Base-by-base conservation (phyloP, 2,113 vertebrate genomes). In the Salvelinus sp. region DNA sequence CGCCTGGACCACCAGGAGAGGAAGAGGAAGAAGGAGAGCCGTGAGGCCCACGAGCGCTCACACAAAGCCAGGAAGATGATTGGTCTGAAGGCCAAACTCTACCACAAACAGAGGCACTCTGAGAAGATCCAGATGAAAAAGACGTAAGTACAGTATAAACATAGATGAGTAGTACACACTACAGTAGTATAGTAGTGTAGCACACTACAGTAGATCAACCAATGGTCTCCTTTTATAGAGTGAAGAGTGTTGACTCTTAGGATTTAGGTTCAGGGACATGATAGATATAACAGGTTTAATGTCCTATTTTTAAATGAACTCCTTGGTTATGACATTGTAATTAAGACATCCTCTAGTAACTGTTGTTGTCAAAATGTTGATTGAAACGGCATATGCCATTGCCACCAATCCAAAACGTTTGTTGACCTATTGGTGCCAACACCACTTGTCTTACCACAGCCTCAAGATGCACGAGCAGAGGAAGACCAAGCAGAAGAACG, bases 101-200 rank as follows among this genome's bases (percentile, higher is more conserved):
- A 99, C 88, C 96, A 99, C 87, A 98, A 97, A 81, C 96, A 98
- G 91, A 95, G 97, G 69, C 97, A 99, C 12, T 93, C 96, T 0
- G 98, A 99, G 91, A 99, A 99, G 92, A 97, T 98, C 87, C 98
- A 99, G 89, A 99, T 99, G 96, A 99, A 98, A 87, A 99, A 99
- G 87, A 99, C 97, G 98, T 99, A 84, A 96, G 97, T 95, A 28
- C 10, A 14, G 6, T 54, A 44, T 44, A 44, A 12, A 9, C 38
- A 44, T 44, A 44, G 38, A 44, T 10, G 38, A 12, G 38, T 44
- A 44, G 38, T 18, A 18, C 14, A 50, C 48, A 50, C 14, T 50
- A 50, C 48, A 50, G 48, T 50, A 38, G 33, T 38, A 1, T 7
- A 38, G 33, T 38, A 38, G 33, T 9, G 33, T 38, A 9, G 33